phyloP scores from a whole-genome alignment of 2,888 invertebrate species.

The Melanargia galathea region DNA sequence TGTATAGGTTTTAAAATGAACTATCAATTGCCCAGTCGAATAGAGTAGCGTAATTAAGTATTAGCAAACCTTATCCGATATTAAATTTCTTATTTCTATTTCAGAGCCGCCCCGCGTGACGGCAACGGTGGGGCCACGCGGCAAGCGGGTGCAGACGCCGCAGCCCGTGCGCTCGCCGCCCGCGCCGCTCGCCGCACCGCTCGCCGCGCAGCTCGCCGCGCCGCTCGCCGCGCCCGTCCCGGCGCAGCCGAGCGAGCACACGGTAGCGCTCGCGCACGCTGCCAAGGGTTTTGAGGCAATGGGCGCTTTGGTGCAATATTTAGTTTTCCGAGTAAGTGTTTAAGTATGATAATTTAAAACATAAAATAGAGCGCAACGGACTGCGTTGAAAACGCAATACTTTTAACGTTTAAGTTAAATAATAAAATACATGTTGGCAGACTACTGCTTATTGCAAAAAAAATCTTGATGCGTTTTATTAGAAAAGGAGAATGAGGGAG shows the following conservation, averaged over 20 bases:
- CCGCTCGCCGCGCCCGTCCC: constrained; percentile 50
- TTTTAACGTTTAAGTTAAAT: too few species aligned
- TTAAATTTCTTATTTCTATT: constrained; percentile 8
- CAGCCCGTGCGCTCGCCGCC: constrained; percentile 57
- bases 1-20: too few species aligned
- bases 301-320: constrained; percentile 91
- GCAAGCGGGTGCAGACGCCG: constrained; percentile 73
- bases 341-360: background rate
- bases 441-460: too few species aligned
- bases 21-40: background rate
- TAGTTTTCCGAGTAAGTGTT: constrained; percentile 87
- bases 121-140: constrained; percentile 68
- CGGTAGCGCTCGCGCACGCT: constrained; percentile 74
- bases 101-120: constrained; percentile 74
- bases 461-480: too few species aligned
- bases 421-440: too few species aligned
- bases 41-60: background rate
- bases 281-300: constrained; percentile 91
- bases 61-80: background rate
- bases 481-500: too few species aligned
- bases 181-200: constrained; percentile 52
- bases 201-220: constrained; percentile 49
- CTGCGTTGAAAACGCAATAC: too few species aligned
- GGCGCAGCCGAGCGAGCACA: constrained; percentile 57
- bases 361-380: background rate